Base-by-base conservation (phyloP, 2,888 invertebrate genomes). In the Drosophila subquinaria region DNA sequence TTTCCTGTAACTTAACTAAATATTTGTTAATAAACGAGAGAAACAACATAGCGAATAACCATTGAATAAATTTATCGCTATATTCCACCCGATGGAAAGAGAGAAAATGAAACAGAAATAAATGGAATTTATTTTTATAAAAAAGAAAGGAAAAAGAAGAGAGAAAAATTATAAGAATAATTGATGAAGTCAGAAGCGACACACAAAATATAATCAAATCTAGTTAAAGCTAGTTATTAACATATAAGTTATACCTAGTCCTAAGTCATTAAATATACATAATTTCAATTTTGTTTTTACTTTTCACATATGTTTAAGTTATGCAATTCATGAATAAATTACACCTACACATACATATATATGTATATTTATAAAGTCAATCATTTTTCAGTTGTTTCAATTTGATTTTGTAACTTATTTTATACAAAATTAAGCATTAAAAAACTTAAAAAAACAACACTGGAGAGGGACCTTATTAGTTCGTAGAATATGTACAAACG, bases 391-490 rank as follows among this genome's bases (percentile, higher is more conserved):
- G 43, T 71, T 66, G 69, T 85, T 75, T 73, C 40, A 64, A 69
- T 82, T 80, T 76, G 53, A 67, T 77, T 81, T 83, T 87, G 78
- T 83, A 73, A 36, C 65, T 53, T 67, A 30, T 62, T 59, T 40
- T 42, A 38, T n/a, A 38, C 5, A 36, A 13, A 3, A 6, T 17
- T 42, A 17, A 17, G 53, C 77, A 43, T 45, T 43, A 38, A 48
- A 51, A 23, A 51, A 27, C 27, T 27, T 47, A 51, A 50, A 59
- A 23, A 53, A 66, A 72, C 73, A 79, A 87, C 75, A 92, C 92
- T 92, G 92, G 92, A 88, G 91, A 92, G 92, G 92, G 92, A 92
- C 92, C 92, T 91, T 92, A 90, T 91, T 92, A 92, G 90, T 85
- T 59, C 85, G 70, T 85, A 90, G 79, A 47, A 69, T 50, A 40